A percentile compares a stretch with the other conserved stretches of the same genome.
Evolutionary conservation across 2,888 invertebrate species (phyloP).

Genomic region (Psococerastis gibbosa): DNA sequence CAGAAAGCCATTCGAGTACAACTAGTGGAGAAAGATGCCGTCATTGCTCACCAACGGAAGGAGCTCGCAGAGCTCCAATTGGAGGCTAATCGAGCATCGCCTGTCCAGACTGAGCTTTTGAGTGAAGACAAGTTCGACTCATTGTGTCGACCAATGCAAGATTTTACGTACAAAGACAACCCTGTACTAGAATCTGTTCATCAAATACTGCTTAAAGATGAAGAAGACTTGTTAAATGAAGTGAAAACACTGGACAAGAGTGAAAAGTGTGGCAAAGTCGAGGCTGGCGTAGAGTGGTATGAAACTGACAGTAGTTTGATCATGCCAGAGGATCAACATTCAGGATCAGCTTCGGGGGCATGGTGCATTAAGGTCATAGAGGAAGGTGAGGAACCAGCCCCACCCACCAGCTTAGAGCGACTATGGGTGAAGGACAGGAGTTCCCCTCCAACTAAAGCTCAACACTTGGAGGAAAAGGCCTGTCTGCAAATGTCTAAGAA

Average conservation of each 20-base stretch:
- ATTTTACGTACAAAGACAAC: constrained; percentile 43
- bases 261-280: constrained; percentile 14
- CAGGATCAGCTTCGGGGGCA: neutral
- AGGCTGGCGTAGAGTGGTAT: constrained; percentile 14
- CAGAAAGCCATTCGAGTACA: constrained; percentile 49
- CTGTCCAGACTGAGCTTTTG: neutral
- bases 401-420: neutral
- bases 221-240: constrained; percentile 29
- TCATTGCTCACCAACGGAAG: constrained; percentile 46
- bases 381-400: constrained; percentile 2
- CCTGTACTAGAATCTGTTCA: constrained; percentile 74
- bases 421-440: constrained; percentile 12
- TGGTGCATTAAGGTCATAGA: constrained; percentile 7
- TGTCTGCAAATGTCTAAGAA: constrained; percentile 24
- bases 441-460: constrained; percentile 14
- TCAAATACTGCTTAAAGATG: constrained; percentile 61
- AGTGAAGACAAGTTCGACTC: constrained; percentile 5
- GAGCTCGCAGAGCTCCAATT: constrained; percentile 32
- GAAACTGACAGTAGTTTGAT: constrained; percentile 13
- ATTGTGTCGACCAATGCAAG: constrained; percentile 40
- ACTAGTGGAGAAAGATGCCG: constrained; percentile 48
- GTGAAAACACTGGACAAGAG: constrained; percentile 21
- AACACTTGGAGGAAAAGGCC: constrained; percentile 23
- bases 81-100: neutral
- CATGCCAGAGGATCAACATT: neutral